Base-by-base conservation (phyloP, 2,113 vertebrate genomes). In the Gobiocypris rarus region DNA sequence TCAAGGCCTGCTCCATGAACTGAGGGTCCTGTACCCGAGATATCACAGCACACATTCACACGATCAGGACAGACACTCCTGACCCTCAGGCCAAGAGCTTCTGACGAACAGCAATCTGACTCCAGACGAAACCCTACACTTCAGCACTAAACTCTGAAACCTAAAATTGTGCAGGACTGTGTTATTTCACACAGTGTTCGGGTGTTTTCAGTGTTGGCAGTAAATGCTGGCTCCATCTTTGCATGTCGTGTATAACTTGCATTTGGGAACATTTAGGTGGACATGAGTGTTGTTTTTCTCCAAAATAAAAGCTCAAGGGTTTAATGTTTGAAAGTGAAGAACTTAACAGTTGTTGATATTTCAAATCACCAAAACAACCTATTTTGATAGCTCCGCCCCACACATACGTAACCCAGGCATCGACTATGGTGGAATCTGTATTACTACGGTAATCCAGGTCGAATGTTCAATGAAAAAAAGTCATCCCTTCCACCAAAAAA, bases 1-100 rank as follows among this genome's bases (percentile, higher is more conserved):
- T 97, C 90, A 99, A 93, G 0, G 98, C 97, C 91, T 97, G 97
- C 90, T 99, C 96, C 90, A 98, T 92, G 31, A 96, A 97, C 91
- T 99, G 97, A 3, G 97, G 98, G 91, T 99, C 98, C 98, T 99
- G 82, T 2, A 31, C 6, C 34, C 19, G 9, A 50, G 9, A 84
- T 5, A 61, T 41, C 69, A 73, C 28, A 43, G 28, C 28, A 76
- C 48, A 76, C 26, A 15, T 7, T 24, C 69, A 71, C 38, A 71
- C 69, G 11, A 11, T 10, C 65, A 69, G 31, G 17, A 69, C 15
- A 70, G 5, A 71, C 38, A 75, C 73, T 7, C 54, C 54, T 43
- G 22, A 59, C 22, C 75, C 75, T 41, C 54, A 17, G 75, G 75
- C 6, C 28, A 34, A 6, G 14, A 34, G 17, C 26, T 0, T 58